These are phyloP conservation scores for Mirounga angustirostris DNA, from an alignment of 2,113 vertebrate species.

Conservation along the genomic window DNA sequence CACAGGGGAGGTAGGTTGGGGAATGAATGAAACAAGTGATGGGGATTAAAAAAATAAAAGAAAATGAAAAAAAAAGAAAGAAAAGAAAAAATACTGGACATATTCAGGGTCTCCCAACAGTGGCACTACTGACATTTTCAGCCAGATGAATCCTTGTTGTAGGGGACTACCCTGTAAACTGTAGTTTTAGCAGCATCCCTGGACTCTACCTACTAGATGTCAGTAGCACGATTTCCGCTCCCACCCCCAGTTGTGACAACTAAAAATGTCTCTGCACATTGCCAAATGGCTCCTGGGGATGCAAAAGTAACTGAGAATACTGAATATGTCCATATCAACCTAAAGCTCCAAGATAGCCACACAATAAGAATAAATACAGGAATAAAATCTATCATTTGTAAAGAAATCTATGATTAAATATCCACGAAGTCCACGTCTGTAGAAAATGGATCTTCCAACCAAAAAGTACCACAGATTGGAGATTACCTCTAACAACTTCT, in stretches of 20 bases:
- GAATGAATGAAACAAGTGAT: no score
- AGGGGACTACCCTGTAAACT: neutral
- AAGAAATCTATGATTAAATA: slow-evolving; percentile 21
- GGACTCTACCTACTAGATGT: neutral
- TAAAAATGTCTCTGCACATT: neutral
- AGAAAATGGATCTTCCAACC: neutral
- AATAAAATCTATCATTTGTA: neutral
- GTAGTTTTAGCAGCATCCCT: neutral
- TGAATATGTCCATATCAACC: neutral
- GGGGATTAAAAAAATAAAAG: neutral
- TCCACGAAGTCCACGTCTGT: neutral
- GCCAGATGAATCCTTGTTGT: neutral
- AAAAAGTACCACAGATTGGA: neutral
- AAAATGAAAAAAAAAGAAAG: neutral
- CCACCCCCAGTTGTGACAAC: neutral
- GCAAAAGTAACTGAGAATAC: neutral
- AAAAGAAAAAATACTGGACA: neutral
- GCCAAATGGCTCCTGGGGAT: neutral
- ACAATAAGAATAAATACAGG: neutral
- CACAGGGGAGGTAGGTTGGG: no score
- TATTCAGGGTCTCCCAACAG: neutral
- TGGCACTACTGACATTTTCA: neutral
- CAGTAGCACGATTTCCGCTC: neutral
- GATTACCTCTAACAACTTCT: slow-evolving; percentile 2
- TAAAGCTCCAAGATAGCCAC: neutral